phyloP scores from a whole-genome alignment of 2,888 invertebrate species.

The Agrotis exclamationis region DNA sequence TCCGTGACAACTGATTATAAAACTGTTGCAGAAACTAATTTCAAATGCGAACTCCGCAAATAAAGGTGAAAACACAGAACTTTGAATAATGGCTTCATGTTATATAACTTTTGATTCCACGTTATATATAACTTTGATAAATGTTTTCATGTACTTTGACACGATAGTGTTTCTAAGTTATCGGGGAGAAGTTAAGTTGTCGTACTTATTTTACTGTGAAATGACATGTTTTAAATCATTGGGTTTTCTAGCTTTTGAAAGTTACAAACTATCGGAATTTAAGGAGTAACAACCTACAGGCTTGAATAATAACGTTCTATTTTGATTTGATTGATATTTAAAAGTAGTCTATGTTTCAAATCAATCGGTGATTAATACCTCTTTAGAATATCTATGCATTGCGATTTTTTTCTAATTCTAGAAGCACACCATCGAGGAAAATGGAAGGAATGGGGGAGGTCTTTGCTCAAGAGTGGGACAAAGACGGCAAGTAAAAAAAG shows the following conservation, averaged over 20 bases:
- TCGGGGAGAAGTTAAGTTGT: constrained; percentile 21
- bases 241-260: constrained; percentile 5
- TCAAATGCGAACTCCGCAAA: constrained; percentile 67
- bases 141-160: constrained; percentile 58
- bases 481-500: no score
- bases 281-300: not conserved
- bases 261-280: not conserved
- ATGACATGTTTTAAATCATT: constrained; percentile 38
- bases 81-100: constrained; percentile 62
- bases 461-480: no score
- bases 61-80: constrained; percentile 68
- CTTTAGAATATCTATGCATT: no score
- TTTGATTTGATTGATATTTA: not conserved
- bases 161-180: constrained; percentile 50
- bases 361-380: no score
- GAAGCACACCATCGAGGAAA: no score
- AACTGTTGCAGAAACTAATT: constrained; percentile 63
- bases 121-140: constrained; percentile 47
- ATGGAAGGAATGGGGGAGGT: no score
- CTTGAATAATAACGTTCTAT: not conserved
- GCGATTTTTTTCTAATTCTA: no score
- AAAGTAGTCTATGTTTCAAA: no score
- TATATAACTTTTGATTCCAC: constrained; percentile 44
- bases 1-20: constrained; percentile 72
- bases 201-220: constrained; percentile 43